These are phyloP conservation scores for Danio rerio DNA, from an alignment of 2,113 vertebrate species.

Conservation along the genomic window DNA sequence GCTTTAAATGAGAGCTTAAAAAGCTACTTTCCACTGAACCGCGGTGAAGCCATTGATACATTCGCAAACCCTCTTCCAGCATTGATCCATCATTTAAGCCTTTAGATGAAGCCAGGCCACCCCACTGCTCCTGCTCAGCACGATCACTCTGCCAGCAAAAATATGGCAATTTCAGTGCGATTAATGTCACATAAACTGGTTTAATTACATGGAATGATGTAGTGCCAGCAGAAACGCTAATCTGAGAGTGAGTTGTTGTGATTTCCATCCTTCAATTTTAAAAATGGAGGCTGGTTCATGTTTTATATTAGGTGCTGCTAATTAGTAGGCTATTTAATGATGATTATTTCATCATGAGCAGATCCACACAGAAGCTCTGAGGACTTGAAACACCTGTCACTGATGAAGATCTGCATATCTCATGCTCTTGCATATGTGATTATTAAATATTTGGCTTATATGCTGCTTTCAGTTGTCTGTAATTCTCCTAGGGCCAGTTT, in stretches of 20 bases:
- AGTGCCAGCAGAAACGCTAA: not conserved
- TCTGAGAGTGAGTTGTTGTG: not conserved
- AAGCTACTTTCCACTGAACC: not conserved
- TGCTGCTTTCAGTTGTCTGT: not conserved
- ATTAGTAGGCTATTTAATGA: constrained; percentile 20
- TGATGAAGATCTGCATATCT: not conserved
- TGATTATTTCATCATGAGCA: constrained; percentile 4
- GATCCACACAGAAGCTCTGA: not conserved
- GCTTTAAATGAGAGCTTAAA: constrained; percentile 7
- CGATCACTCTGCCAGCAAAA: not conserved
- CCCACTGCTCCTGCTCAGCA: constrained; percentile 7
- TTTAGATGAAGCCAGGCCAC: constrained; percentile 24
- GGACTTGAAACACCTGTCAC: constrained; percentile 8
- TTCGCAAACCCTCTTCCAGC: constrained; percentile 10
- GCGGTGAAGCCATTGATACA: not conserved
- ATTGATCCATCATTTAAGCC: constrained; percentile 23
- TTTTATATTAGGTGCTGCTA: constrained; percentile 17
- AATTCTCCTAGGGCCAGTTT: not conserved
- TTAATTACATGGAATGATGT: constrained; percentile 15
- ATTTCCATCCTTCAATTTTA: not conserved
- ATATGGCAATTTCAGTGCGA: not conserved
- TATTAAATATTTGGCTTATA: constrained; percentile 1
- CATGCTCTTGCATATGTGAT: not conserved
- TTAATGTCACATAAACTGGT: not conserved
- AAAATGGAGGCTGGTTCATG: not conserved